These are phyloP conservation scores for Lutjanus erythropterus DNA, from an alignment of 2,113 vertebrate species.

Conservation along the genomic window DNA sequence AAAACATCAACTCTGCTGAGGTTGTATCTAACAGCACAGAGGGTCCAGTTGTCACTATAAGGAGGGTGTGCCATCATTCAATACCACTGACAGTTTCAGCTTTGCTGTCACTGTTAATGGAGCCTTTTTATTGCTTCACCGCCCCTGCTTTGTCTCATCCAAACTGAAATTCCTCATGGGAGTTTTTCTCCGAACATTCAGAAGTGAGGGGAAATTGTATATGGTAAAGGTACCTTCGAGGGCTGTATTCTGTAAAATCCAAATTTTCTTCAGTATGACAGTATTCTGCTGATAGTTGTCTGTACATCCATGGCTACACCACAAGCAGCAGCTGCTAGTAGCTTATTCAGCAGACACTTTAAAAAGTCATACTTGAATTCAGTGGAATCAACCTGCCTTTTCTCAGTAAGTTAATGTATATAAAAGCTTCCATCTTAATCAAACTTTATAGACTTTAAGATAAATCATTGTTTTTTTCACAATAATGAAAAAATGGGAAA, in stretches of 20 bases:
- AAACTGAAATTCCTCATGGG: background rate
- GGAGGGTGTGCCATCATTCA: slow-evolving; percentile 19
- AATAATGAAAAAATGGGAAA: too few species aligned
- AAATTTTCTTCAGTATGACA: background rate
- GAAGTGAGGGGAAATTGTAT: background rate
- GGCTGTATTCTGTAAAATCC: background rate
- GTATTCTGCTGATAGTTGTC: background rate
- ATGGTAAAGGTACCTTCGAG: background rate
- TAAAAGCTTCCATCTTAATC: too few species aligned
- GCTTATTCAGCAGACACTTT: background rate
- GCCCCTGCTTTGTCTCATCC: background rate
- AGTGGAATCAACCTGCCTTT: too few species aligned
- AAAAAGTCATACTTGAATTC: too few species aligned
- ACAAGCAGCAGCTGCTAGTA: background rate
- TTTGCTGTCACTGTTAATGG: slow-evolving; percentile 28
- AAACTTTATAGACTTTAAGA: too few species aligned
- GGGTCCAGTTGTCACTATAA: slow-evolving; percentile 25
- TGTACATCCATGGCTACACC: background rate
- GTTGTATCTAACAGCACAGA: slow-evolving; percentile 39
- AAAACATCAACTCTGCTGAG: slow-evolving; percentile 50
- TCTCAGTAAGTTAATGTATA: too few species aligned
- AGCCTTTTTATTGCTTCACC: slow-evolving; percentile 5
- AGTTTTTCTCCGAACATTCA: slow-evolving; percentile 1
- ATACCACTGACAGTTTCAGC: slow-evolving; percentile 14
- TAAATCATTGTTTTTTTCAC: too few species aligned